Base-by-base conservation (phyloP, 2,888 invertebrate species). In the Tethea ocularis region DNA sequence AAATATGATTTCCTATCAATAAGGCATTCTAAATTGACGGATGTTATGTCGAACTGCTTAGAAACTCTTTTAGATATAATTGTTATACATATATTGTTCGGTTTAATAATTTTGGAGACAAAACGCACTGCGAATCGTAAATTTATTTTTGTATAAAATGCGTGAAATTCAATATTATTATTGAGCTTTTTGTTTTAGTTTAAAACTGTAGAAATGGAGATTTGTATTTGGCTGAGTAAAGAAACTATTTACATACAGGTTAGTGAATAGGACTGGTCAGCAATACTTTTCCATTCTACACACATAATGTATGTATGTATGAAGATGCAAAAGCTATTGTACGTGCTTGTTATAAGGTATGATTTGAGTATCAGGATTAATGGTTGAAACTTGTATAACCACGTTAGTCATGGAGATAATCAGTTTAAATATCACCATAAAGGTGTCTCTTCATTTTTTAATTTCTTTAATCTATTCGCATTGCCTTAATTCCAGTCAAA, bases 141-240 rank as follows among this genome's bases (percentile, higher is more conserved):
- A 46, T 46, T 46, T 46, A 46, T 46, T 46, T 46, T 46, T 46
- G 46, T 46, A 46, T 46, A 46, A 46, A 46, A 46, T 20, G 46
- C 20, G 46, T 20, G 20, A 46, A 17, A 41, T 41, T 41, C 41
- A 15, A 20, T 15, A 10, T 5, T 15, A 13, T 17, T 15, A 2
- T 17, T 4, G 17, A 41, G 41, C 41, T n/a, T 17, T 11, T 24
- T 29, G 8, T 8, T 17, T 3, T 6, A n/a, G 6, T n/a, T 41
- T 41, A 5, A n/a, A 17, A 36, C 36, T 41, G 4, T 46, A 46
- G 11, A 20, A 46, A 46, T 46, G 46, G 46, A 46, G 46, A 46
- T 46, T n/a, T 20, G 0, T 46, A n/a, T 46, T 20, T 46, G 13
- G 13, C 33, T 8, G 29, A 29, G 11, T 1, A 26, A 29, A 8